Percentiles rank a stretch among this genome's conserved stretches.
Conservation (phyloP, 2,797 vertebrate species). For the Pangasius krempfi region DNA sequence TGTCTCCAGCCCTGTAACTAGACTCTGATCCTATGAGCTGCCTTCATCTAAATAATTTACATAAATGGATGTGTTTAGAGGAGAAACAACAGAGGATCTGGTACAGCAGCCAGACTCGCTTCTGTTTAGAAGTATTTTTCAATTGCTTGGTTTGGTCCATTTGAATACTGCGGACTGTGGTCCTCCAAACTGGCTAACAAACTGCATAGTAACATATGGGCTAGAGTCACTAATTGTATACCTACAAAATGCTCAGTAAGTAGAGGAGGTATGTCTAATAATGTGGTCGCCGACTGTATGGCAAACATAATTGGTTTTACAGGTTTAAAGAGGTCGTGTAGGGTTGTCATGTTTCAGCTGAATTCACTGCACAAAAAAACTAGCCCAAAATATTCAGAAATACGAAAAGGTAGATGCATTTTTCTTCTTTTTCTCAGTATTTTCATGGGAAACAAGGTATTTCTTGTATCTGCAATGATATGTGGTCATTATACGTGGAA, state of each 20-base stretch:
- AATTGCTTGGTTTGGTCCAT: neutral
- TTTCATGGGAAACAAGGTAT: neutral
- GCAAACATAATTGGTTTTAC: neutral
- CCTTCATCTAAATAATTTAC: neutral
- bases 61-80: neutral
- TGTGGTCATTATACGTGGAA: neutral
- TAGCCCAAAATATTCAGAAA: neutral
- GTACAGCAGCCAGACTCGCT: neutral
- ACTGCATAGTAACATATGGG: neutral
- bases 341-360: neutral
- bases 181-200: neutral
- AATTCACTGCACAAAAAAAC: neutral
- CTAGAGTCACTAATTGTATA: neutral
- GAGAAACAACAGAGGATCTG: neutral
- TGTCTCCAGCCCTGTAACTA: neutral
- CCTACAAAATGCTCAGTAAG: neutral
- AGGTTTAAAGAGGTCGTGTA: neutral
- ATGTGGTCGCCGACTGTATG: neutral
- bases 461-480: too few relatives aligned
- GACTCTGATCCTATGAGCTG: neutral
- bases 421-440: neutral
- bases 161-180: neutral
- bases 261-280: neutral
- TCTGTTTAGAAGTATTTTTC: neutral
- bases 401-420: neutral